Conservation (phyloP, 2,797 vertebrate species). For the Diplodus sargus region DNA sequence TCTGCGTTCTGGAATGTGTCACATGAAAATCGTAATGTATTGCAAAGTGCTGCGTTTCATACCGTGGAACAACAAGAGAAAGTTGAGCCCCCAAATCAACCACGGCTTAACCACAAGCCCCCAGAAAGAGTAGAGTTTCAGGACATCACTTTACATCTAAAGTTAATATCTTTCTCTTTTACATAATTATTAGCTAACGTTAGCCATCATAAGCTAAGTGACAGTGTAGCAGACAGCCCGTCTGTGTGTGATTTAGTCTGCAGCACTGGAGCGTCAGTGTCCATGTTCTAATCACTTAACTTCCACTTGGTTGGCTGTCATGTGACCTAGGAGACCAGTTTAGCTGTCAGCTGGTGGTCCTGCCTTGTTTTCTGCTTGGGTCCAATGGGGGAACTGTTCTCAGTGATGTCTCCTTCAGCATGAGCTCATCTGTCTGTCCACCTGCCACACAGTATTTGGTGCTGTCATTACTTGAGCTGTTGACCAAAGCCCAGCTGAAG, state of each 20-base stretch:
- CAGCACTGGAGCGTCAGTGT: conserved; percentile 25
- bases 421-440: background rate
- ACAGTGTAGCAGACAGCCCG: too few relatives aligned
- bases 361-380: background rate
- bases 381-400: background rate
- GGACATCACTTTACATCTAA: too few relatives aligned
- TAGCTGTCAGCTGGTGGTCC: background rate
- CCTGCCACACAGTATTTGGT: conserved; percentile 30
- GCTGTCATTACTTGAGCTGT: conserved; percentile 25
- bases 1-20: too few relatives aligned
- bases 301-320: background rate
- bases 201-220: background rate
- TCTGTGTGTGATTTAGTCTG: background rate
- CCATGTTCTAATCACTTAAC: conserved; percentile 27
- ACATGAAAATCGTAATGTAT: too few relatives aligned
- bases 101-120: too few relatives aligned
- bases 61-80: too few relatives aligned
- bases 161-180: background rate
- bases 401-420: background rate
- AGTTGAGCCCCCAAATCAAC: too few relatives aligned
- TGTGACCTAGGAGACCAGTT: background rate
- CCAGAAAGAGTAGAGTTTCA: too few relatives aligned
- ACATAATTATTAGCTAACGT: background rate
- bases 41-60: too few relatives aligned
- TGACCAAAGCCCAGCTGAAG: background rate